Percentiles rank a stretch among this genome's conserved stretches.
These are phyloP conservation scores for Streblospio benedicti DNA, from an alignment of 1,140 invertebrate species.

Conservation along the genomic window DNA sequence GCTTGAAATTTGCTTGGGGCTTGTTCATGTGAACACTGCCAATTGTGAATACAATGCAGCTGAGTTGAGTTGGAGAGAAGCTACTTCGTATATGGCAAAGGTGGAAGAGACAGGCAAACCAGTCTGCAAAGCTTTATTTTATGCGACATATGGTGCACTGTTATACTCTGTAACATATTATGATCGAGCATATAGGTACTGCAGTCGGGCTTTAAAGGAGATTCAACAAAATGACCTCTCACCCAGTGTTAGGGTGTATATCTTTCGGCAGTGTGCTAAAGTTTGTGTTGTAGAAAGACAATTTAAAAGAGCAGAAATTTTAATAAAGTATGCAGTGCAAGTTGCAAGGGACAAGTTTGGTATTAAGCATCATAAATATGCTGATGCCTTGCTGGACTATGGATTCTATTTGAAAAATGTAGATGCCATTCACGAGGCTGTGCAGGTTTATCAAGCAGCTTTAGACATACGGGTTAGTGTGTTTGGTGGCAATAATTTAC, in stretches of 20 bases:
- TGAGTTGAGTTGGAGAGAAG: too few species aligned
- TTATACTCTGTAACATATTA: slow-evolving; percentile 75
- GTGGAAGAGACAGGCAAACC: too few species aligned
- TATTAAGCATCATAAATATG: slow-evolving; percentile 64
- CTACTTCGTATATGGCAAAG: too few species aligned
- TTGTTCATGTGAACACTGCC: too few species aligned
- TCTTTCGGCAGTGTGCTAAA: slow-evolving; percentile 72
- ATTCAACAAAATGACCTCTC: slow-evolving; percentile 46
- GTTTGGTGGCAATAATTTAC: slow-evolving; percentile 75
- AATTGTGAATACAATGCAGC: too few species aligned
- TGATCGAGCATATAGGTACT: slow-evolving; percentile 61
- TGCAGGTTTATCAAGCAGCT: slow-evolving; percentile 70
- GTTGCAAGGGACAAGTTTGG: slow-evolving; percentile 64
- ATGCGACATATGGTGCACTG: too few species aligned
- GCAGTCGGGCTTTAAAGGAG: slow-evolving; percentile 60
- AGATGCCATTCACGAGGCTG: slow-evolving; percentile 72
- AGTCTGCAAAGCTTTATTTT: too few species aligned
- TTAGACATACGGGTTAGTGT: slow-evolving; percentile 63
- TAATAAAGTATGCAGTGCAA: slow-evolving; percentile 71
- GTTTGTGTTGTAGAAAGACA: slow-evolving; percentile 78
- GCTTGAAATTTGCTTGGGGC: too few species aligned
- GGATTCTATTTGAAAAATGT: slow-evolving; percentile 82
- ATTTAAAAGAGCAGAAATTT: slow-evolving; percentile 66
- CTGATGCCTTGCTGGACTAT: slow-evolving; percentile 74
- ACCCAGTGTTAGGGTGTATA: slow-evolving; percentile 57